These are phyloP conservation scores for Solenopsis invicta DNA, from an alignment of 1,140 invertebrate genomes.

Conservation along the genomic window DNA sequence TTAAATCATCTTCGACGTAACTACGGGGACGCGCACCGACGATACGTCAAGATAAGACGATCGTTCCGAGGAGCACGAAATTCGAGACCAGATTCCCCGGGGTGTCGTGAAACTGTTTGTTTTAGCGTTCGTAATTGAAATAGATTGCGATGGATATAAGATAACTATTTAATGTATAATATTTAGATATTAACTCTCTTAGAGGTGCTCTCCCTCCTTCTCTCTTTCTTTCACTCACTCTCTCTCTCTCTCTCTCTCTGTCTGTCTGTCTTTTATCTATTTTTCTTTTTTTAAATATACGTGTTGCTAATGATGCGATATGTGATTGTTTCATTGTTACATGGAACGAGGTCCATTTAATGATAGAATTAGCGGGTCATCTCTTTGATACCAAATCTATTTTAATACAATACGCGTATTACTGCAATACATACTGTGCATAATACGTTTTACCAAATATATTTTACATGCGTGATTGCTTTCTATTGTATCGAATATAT, in stretches of 20 bases:
- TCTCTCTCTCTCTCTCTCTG: not conserved
- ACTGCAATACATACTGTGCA: not conserved
- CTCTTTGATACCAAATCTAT: constrained; percentile 33
- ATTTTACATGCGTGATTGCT: constrained; percentile 5
- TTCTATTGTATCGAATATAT: constrained; percentile 2
- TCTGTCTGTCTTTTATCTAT: not conserved
- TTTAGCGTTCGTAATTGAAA: constrained; percentile 64
- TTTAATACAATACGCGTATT: not conserved
- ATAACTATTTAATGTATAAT: constrained; percentile 56
- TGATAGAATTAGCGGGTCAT: constrained; percentile 27
- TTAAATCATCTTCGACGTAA: constrained; percentile 71
- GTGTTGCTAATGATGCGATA: not conserved
- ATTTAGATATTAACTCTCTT: constrained; percentile 42
- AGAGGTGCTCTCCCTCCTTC: not conserved
- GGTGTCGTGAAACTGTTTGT: constrained; percentile 65
- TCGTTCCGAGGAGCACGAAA: constrained; percentile 48
- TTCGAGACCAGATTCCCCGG: constrained; percentile 62
- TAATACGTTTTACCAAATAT: constrained; percentile 38
- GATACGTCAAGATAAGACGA: constrained; percentile 65
- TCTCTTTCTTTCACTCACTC: not conserved
- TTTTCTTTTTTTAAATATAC: not conserved
- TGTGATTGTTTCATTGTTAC: not conserved
- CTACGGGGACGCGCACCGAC: constrained; percentile 48
- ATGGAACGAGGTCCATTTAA: constrained; percentile 13
- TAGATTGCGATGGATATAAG: constrained; percentile 58